Conservation (phyloP, 1,140 invertebrate genomes). For the Drosophila bipectinata region DNA sequence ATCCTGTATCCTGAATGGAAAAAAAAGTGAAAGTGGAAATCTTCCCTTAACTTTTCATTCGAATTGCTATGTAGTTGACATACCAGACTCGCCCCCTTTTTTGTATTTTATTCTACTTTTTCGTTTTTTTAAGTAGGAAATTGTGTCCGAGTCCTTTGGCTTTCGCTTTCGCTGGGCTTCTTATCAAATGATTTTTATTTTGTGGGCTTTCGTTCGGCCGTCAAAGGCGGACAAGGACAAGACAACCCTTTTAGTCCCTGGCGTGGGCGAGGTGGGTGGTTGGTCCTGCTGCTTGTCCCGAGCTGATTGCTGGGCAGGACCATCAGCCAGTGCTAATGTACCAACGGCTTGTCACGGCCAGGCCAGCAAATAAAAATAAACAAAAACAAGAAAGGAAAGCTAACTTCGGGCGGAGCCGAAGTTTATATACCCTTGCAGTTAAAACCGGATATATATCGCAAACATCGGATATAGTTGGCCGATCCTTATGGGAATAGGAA, state of each 20-base stretch:
- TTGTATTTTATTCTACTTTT: conserved; percentile 8
- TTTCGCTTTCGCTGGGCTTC: conserved; percentile 13
- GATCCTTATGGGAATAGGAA: too few species aligned
- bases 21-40: conserved; percentile 41
- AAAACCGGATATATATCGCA: too few species aligned
- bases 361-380: conserved; percentile 24
- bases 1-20: conserved; percentile 28
- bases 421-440: too few species aligned
- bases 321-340: conserved; percentile 21
- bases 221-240: conserved; percentile 61
- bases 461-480: too few species aligned
- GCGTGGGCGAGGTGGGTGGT: not conserved
- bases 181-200: conserved; percentile 76
- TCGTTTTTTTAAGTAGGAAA: conserved; percentile 77
- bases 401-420: too few species aligned
- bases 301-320: not conserved
- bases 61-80: conserved; percentile 75
- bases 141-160: conserved; percentile 64
- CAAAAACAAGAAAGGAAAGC: conserved; percentile 13
- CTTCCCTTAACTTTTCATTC: conserved; percentile 80
- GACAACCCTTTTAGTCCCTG: conserved; percentile 54
- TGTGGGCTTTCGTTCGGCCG: conserved; percentile 60
- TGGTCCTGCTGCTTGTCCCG: not conserved
- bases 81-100: conserved; percentile 35
- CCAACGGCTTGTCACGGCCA: conserved; percentile 14